phyloP scores from a whole-genome alignment of 2,797 vertebrate species.

The Scomberomorus guttatus region DNA sequence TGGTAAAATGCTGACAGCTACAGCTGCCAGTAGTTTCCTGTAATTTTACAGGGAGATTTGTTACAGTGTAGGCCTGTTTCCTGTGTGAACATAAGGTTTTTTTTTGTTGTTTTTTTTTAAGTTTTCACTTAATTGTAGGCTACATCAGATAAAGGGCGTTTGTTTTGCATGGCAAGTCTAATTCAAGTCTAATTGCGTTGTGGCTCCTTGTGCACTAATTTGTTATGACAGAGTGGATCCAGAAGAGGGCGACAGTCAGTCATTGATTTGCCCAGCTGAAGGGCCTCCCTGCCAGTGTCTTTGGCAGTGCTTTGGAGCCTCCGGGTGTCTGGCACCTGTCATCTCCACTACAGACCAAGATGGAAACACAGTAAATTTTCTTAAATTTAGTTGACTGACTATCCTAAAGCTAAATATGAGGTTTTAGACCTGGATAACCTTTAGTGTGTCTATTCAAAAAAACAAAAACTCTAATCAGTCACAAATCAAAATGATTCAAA shows the following conservation, averaged over 20 bases:
- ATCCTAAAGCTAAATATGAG: not conserved
- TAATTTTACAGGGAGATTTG: too few species aligned
- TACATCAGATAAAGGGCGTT: not conserved
- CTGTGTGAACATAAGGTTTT: not conserved
- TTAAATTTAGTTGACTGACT: not conserved
- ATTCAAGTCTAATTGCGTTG: not conserved
- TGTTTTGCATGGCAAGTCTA: not conserved
- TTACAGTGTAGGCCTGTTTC: not conserved
- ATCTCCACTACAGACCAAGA: not conserved
- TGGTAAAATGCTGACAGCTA: too few species aligned
- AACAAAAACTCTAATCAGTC: not conserved
- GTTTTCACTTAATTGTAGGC: not conserved
- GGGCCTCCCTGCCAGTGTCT: not conserved
- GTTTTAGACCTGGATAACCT: not conserved
- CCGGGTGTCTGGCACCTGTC: slow-evolving; percentile 56
- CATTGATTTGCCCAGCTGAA: not conserved
- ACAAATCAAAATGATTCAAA: not conserved
- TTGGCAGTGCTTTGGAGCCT: not conserved
- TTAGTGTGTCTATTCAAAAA: not conserved
- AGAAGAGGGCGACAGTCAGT: slow-evolving; percentile 69
- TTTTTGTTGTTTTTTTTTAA: not conserved
- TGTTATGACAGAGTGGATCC: slow-evolving; percentile 35
- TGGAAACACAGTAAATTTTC: not conserved
- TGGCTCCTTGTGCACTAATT: not conserved
- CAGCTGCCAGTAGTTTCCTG: too few species aligned